These are phyloP conservation scores for Herpailurus yagouaroundi DNA, from an alignment of 2,113 vertebrate genomes.

Conservation along the genomic window DNA sequence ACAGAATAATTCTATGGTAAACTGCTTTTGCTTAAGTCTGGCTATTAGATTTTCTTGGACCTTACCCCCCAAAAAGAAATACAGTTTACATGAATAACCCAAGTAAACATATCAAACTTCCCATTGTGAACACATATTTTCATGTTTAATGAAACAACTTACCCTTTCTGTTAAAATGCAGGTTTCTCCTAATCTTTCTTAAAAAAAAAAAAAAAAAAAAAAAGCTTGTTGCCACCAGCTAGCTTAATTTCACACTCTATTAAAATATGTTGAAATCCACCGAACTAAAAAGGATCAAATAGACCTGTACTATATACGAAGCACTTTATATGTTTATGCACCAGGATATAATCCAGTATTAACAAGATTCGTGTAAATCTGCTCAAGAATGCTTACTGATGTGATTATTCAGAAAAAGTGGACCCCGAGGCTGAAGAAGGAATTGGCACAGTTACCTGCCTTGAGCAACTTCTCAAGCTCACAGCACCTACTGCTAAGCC, in stretches of 20 bases:
- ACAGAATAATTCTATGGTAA: neutral
- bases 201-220: neutral
- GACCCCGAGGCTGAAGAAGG: neutral
- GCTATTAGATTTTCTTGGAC: neutral
- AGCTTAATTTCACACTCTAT: neutral
- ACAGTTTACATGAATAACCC: neutral
- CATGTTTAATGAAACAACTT: neutral
- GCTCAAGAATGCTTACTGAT: neutral
- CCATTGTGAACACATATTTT: neutral
- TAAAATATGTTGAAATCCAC: neutral
- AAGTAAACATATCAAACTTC: neutral
- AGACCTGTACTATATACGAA: neutral
- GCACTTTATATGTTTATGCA: neutral
- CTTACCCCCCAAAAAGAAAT: neutral
- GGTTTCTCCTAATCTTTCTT: neutral
- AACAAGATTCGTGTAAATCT: neutral
- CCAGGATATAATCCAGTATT: neutral
- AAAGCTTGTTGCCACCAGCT: neutral
- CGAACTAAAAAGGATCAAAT: neutral
- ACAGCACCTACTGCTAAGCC: neutral
- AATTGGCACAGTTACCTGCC: neutral
- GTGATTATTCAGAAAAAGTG: neutral
- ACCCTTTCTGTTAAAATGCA: neutral
- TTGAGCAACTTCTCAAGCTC: neutral
- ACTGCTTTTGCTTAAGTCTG: neutral